phyloP scores from a whole-genome alignment of 2,113 vertebrate species.

The Pholis gunnellus region DNA sequence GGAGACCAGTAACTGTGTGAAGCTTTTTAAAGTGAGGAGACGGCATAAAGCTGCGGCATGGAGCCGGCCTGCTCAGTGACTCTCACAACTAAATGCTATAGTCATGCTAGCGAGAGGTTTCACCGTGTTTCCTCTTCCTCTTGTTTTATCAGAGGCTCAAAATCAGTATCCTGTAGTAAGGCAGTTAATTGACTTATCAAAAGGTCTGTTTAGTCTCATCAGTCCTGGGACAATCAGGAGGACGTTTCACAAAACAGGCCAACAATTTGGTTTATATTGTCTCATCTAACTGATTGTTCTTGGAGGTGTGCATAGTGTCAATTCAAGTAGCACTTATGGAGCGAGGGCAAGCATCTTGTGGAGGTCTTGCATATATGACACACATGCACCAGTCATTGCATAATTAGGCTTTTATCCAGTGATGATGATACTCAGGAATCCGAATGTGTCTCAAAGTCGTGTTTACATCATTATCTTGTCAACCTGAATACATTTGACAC shows the following conservation, averaged over 20 bases:
- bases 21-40: conserved; percentile 61
- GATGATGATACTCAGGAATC: not conserved
- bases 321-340: not conserved
- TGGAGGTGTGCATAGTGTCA: conserved; percentile 8
- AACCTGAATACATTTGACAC: not conserved
- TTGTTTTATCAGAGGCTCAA: conserved; percentile 34
- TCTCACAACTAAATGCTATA: conserved; percentile 25
- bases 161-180: conserved; percentile 41
- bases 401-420: not conserved
- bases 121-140: not conserved
- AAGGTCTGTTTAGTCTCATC: conserved; percentile 28
- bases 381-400: not conserved
- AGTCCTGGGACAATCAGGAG: conserved; percentile 17
- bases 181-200: conserved; percentile 36
- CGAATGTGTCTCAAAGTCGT: not conserved
- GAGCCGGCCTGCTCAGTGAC: conserved; percentile 19
- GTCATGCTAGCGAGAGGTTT: conserved; percentile 43
- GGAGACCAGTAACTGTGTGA: conserved; percentile 61
- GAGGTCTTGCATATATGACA: not conserved
- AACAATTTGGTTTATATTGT: conserved; percentile 8
- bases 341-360: not conserved
- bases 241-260: conserved; percentile 33
- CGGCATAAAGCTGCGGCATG: conserved; percentile 40
- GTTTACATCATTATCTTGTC: not conserved
- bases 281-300: conserved; percentile 14